Percentiles rank a stretch among this genome's conserved stretches.
These are phyloP conservation scores for Drosophila neutralis DNA, from an alignment of 2,888 invertebrate species.

Conservation along the genomic window DNA sequence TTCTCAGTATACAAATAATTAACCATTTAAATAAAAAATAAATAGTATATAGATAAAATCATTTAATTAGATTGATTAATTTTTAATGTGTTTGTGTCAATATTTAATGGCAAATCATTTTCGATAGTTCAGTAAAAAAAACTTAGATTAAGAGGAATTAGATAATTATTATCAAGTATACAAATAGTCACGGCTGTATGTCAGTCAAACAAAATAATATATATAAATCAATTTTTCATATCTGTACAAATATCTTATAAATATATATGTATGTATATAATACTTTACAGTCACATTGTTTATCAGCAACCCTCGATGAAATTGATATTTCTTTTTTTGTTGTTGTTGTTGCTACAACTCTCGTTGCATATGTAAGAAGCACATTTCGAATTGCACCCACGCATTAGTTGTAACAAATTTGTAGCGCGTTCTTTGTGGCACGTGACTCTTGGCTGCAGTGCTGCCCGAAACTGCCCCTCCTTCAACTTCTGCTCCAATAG, in stretches of 20 bases:
- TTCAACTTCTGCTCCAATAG: background rate
- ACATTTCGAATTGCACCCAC: slow-evolving; percentile 79
- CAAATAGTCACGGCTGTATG: too few species aligned
- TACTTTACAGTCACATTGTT: background rate
- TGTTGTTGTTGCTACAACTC: slow-evolving; percentile 31
- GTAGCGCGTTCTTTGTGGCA: slow-evolving; percentile 76
- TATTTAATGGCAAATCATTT: background rate
- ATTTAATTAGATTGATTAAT: background rate
- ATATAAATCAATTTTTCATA: too few species aligned
- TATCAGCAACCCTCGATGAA: slow-evolving; percentile 23
- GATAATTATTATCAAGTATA: too few species aligned
- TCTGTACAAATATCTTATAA: background rate
- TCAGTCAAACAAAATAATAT: too few species aligned
- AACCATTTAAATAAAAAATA: background rate
- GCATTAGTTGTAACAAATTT: slow-evolving; percentile 80
- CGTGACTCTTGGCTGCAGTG: slow-evolving; percentile 59
- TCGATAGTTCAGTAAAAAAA: background rate
- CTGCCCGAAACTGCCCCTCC: slow-evolving; percentile 9
- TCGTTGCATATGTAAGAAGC: slow-evolving; percentile 53
- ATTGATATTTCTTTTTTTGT: slow-evolving; percentile 12
- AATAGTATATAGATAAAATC: background rate
- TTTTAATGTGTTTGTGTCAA: background rate
- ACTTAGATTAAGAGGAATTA: background rate
- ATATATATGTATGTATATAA: background rate
- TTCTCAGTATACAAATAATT: background rate